Evolutionary conservation across 2,888 invertebrate species (phyloP), one percentile per base, ranked within the genome.

Genomic region (Lasioglossum marginatum): DNA sequence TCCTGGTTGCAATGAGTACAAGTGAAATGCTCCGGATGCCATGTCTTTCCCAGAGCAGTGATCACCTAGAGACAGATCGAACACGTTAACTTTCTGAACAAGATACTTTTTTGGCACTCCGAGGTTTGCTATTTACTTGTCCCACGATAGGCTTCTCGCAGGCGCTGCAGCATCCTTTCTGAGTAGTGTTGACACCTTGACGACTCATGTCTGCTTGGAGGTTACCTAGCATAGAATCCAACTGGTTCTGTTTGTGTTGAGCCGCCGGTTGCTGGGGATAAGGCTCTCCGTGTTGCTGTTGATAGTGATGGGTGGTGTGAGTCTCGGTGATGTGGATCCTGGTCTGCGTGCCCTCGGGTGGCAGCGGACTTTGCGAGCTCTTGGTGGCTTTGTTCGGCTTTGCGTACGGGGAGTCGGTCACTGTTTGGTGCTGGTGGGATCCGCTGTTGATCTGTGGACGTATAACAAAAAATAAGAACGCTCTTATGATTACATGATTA

Each of bases 81-180:
- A 1, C 14, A 43, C 37, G 37, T 68, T 37, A 68, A 16, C 63
- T 8, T 63, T 63, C n/a, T 31, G 63, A 31, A 31, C 31, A 8
- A 31, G 31, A 31, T 31, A 19, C n/a, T 8, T 37, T 68, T 14
- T 10, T 1, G 23, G 23, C 23, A 23, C 37, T 68, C 23, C 31
- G 31, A 19, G 16, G 19, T 14, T 12, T 48, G 23, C 23, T 45
- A 70, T 79, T 86, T 94, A 97, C 97, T 97, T 99, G 99, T 92
- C 99, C 99, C 86, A 99, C 99, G 95, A 99, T 99, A 90, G 99
- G 99, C 94, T 99, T 99, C 95, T 99, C 98, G 96, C 99, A 99
- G 92, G 99, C 99, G 95, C 97, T 99, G 97, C 99, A 99, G 96
- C 99, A 99, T 94, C 99, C 99, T 96, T 99, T 99, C 95, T 99